Evolutionary conservation across 1,140 invertebrate genomes (phyloP), one percentile per base, ranked within the genome.

Genomic region (Antheraea mylitta): DNA sequence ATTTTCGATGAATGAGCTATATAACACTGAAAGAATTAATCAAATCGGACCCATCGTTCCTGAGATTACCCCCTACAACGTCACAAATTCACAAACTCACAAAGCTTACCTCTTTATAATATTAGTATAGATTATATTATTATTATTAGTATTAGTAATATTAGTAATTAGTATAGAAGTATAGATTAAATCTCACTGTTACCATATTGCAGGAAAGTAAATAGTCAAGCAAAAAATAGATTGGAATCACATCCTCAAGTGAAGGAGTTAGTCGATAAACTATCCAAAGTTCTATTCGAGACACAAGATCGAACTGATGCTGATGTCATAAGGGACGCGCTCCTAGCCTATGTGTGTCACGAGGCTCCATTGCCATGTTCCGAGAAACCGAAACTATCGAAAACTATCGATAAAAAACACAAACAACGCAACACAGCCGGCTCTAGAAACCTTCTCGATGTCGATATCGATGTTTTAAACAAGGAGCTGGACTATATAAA

Each of bases 321-420:
- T 0, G 94, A 96, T 64, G 94, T 95, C 2, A 93, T 98, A 0
- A 93, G 96, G 94, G 98, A 99, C 85, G 96, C 96, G 0, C 83
- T 98, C 13, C 87, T 98, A 45, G 95, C 96, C 0, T 97, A 97
- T 78, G 93, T 97, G 6, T 99, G 98, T 83, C 98, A 98, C 78
- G 95, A 95, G 19, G 95, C 95, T 8, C 91, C 94, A 0, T 85
- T 98, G 22, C 97, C 97, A 0, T 98, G 97, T 68, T 80, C 93
- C 0, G 89, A 90, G 13, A 81, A 77, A 75, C 69, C 78, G 0
- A 81, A 78, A 76, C 36, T 68, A 63, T 19, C 19, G 42, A 83
- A 80, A 71, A 82, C 73, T 42, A 42, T 74, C n/a, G 69, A 75
- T 10, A 85, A 84, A 70, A 70, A 67, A 18, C 72, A 81, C 58